phyloP scores from a whole-genome alignment of 2,113 vertebrate genomes.

The Diadophis punctatus region DNA sequence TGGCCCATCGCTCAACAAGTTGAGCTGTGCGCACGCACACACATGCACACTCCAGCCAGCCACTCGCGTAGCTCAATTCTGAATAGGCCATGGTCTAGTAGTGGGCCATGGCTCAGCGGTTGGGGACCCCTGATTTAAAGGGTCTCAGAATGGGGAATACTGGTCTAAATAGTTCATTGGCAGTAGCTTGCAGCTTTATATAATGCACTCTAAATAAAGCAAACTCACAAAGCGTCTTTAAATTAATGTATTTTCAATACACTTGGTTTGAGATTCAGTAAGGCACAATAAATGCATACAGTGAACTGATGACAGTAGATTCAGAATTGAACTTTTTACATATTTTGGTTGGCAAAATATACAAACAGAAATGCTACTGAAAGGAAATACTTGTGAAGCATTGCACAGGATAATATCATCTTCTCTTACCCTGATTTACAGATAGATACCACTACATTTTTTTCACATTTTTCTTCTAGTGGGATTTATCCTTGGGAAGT shows the following conservation, averaged over 20 bases:
- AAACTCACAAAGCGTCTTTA: not conserved
- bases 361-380: slow-evolving; percentile 51
- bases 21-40: too few relatives aligned
- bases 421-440: slow-evolving; percentile 7
- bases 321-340: slow-evolving; percentile 54
- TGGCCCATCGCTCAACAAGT: too few relatives aligned
- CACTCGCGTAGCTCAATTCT: too few relatives aligned
- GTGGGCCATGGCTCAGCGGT: too few relatives aligned
- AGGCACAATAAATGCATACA: slow-evolving; percentile 71
- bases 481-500: not conserved
- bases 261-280: slow-evolving; percentile 67
- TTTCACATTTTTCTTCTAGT: not conserved
- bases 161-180: not conserved
- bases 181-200: not conserved
- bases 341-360: slow-evolving; percentile 57
- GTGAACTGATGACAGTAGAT: slow-evolving; percentile 45
- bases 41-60: too few relatives aligned
- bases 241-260: slow-evolving; percentile 15
- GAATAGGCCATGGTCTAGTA: too few relatives aligned
- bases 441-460: not conserved
- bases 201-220: not conserved
- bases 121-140: too few relatives aligned
- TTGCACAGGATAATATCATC: slow-evolving; percentile 2
- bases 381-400: slow-evolving; percentile 54
- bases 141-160: not conserved